Evolutionary conservation across 2,797 vertebrate species (phyloP), one percentile per base, ranked within the genome.

Genomic region (Kryptopterus vitreolus): DNA sequence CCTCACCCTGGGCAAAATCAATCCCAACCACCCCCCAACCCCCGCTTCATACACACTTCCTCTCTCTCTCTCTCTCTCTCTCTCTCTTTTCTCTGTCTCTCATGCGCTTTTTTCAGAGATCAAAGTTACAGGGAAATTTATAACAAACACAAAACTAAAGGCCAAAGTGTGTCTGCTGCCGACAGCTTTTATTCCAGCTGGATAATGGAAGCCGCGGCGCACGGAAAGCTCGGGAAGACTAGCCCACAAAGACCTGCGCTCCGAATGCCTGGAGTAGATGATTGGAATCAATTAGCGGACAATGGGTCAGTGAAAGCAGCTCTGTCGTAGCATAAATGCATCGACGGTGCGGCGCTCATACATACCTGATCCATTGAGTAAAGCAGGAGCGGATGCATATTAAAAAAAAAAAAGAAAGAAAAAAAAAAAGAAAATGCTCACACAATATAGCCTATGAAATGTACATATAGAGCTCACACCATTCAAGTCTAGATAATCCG

Each of bases 41-140:
- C 2, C 12, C 38, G n/a, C n/a, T n/a, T n/a, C n/a, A n/a, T n/a
- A 22, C 4, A 4, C 33, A 29, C 70, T 13, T 24, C 16, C 66
- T 2, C 31, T 18, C 10, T 52, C 55, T 58, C 57, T 31, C 71
- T 31, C 38, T 65, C 59, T 38, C 16, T 58, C 73, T 52, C 57
- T 22, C 3, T 85, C 76, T 74, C 33, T 26, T 3, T 79, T 77
- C 83, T 87, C 77, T 43, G 79, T 65, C 22, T 53, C 55, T 22
- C 72, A 26, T 85, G 86, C 5, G 89, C 89, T 84, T 62, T 86
- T 80, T 65, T 61, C 81, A 55, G 81, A 91, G 92, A 93, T 93
- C 90, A 93, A 92, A 85, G 84, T 85, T 87, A 87, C 82, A 77
- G 79, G 82, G 77, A 85, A 83, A 90, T 92, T 85, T 89, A 83